phyloP scores from a whole-genome alignment of 2,888 invertebrate genomes.

The Cepaea hortensis region DNA sequence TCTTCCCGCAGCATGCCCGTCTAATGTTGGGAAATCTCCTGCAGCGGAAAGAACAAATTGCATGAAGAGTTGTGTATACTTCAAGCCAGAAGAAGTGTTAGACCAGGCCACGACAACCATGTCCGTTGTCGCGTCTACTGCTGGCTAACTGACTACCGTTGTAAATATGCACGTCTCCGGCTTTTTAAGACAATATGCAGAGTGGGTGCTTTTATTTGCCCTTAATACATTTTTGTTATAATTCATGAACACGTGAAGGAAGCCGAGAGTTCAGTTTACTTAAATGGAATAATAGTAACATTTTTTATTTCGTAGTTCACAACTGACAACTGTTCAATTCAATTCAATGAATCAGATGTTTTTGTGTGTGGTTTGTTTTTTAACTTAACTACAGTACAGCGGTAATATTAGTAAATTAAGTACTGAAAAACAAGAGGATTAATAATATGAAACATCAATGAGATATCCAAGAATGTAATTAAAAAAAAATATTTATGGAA shows the following conservation, averaged over 20 bases:
- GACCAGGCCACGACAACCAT: constrained; percentile 12
- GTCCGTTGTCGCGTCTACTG: background rate
- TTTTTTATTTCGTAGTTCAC: background rate
- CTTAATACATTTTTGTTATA: background rate
- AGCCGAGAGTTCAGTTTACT: background rate
- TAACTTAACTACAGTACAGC: too few relatives aligned
- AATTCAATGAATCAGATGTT: too few relatives aligned
- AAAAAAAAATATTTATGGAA: too few relatives aligned
- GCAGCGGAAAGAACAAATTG: background rate
- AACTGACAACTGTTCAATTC: too few relatives aligned
- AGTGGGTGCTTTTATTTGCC: background rate
- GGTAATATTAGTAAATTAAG: too few relatives aligned
- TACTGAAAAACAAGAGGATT: too few relatives aligned
- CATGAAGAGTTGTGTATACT: background rate
- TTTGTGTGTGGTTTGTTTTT: too few relatives aligned
- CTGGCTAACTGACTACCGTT: too few relatives aligned
- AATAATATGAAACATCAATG: too few relatives aligned
- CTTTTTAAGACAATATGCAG: constrained; percentile 11
- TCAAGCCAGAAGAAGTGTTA: background rate
- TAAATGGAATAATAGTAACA: background rate
- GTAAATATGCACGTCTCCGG: background rate
- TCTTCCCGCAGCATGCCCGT: too few relatives aligned
- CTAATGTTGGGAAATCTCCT: background rate
- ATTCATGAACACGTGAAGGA: background rate
- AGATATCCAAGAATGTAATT: too few relatives aligned